Evolutionary conservation across 2,888 invertebrate genomes (phyloP).

Genomic region (Stomorhina lunata): DNA sequence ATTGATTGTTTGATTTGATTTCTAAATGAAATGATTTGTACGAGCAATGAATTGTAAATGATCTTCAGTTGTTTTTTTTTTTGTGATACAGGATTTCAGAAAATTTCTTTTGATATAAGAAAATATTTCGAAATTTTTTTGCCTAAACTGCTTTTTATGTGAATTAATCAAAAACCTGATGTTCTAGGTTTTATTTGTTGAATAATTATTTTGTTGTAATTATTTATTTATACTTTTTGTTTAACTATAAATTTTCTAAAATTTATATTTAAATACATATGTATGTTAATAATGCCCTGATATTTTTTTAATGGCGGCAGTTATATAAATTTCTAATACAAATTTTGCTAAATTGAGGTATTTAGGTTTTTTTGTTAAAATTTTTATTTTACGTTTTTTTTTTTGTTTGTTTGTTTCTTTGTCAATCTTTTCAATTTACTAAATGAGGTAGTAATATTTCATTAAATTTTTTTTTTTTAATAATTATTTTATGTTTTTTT

Average conservation of each 20-base stretch:
- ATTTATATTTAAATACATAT: constrained; percentile 47
- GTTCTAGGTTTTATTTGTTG: too few relatives aligned
- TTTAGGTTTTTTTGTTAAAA: constrained; percentile 63
- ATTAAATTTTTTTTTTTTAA: not conserved
- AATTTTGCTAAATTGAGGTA: constrained; percentile 66
- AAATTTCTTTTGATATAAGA: not conserved
- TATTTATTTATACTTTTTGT: not conserved
- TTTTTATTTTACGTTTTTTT: constrained; percentile 40
- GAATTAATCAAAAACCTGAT: too few relatives aligned
- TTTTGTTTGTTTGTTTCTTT: constrained; percentile 28
- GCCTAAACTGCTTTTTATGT: constrained; percentile 19
- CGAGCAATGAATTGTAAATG: constrained; percentile 17
- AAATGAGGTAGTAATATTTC: constrained; percentile 65
- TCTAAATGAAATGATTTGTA: not conserved
- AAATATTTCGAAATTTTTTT: not conserved
- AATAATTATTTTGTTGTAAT: not conserved
- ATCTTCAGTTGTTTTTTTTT: not conserved
- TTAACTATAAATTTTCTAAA: constrained; percentile 45
- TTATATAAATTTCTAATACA: constrained; percentile 55
- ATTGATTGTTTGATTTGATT: too few relatives aligned
- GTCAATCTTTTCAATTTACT: constrained; percentile 60
- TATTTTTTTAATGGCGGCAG: constrained; percentile 55
- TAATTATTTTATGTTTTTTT: constrained; percentile 9
- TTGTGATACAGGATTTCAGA: not conserved
- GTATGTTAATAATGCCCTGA: constrained; percentile 45